Conservation (phyloP, 2,888 invertebrate species). For the Phoronis australis region DNA sequence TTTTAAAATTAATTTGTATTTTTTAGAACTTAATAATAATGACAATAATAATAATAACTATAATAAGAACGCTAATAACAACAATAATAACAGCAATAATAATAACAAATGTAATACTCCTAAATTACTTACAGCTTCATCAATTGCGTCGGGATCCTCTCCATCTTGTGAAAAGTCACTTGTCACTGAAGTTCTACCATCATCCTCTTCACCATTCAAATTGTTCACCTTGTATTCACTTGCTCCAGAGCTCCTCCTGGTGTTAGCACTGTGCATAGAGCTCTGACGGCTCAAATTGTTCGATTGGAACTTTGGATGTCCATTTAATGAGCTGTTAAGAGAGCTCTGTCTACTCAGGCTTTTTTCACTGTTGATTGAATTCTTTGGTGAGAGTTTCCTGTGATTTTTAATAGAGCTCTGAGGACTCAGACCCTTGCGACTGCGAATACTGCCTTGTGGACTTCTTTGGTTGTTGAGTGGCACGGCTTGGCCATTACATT, state of each 20-base stretch:
- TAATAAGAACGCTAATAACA: background rate
- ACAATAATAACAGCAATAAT: background rate
- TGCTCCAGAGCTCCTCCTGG: slow-evolving; percentile 37
- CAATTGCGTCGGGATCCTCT: slow-evolving; percentile 42
- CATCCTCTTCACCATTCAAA: slow-evolving; percentile 23
- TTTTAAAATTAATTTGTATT: too few relatives aligned
- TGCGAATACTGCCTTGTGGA: slow-evolving; percentile 68
- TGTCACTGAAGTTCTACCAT: slow-evolving; percentile 16
- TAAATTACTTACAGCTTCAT: slow-evolving; percentile 34
- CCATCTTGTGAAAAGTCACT: slow-evolving; percentile 16
- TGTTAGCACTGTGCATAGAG: slow-evolving; percentile 28
- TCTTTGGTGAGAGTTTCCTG: slow-evolving; percentile 38
- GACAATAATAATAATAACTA: background rate
- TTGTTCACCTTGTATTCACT: slow-evolving; percentile 43
- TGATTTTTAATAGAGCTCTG: slow-evolving; percentile 37
- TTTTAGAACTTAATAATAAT: slow-evolving; percentile 1
- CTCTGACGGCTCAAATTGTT: slow-evolving; percentile 7
- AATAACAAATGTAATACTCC: background rate
- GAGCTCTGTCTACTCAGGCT: slow-evolving; percentile 48
- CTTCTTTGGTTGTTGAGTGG: slow-evolving; percentile 56
- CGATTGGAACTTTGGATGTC: background rate
- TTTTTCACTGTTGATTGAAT: slow-evolving; percentile 42
- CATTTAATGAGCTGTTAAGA: slow-evolving; percentile 21
- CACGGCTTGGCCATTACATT: slow-evolving; percentile 61
- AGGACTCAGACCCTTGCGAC: slow-evolving; percentile 41